These are phyloP conservation scores for Gephyroberyx darwinii DNA, from an alignment of 2,797 vertebrate species.

Conservation along the genomic window DNA sequence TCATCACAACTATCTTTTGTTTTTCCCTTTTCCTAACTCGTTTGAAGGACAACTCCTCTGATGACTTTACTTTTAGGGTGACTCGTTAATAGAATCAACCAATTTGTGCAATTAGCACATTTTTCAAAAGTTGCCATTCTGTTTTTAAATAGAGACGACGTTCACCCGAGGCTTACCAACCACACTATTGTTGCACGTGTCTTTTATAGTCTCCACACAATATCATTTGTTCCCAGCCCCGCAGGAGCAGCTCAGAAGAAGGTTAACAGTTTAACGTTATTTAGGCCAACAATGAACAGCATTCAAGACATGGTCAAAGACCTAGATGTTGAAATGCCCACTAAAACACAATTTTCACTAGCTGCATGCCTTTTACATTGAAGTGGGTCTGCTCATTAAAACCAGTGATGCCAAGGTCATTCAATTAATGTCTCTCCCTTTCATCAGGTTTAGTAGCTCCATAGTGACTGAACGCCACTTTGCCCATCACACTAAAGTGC, in stretches of 20 bases:
- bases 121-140: background rate
- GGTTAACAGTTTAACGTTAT: conserved; percentile 65
- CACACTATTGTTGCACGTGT: conserved; percentile 19
- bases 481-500: conserved; percentile 74
- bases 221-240: conserved; percentile 49
- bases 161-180: conserved; percentile 8
- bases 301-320: conserved; percentile 64
- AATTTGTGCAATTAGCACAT: background rate
- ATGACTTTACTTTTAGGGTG: conserved; percentile 25
- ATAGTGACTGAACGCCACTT: conserved; percentile 70
- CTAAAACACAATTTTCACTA: conserved; percentile 64
- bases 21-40: conserved; percentile 17
- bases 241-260: conserved; percentile 44
- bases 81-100: conserved; percentile 9
- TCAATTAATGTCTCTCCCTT: conserved; percentile 74
- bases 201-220: conserved; percentile 33
- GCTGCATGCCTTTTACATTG: conserved; percentile 62
- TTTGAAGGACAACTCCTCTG: conserved; percentile 46
- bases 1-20: conserved; percentile 1
- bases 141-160: background rate
- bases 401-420: conserved; percentile 74
- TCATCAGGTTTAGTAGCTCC: conserved; percentile 69
- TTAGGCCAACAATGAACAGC: conserved; percentile 57
- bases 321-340: conserved; percentile 56
- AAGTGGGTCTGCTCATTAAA: conserved; percentile 71